Base-by-base conservation (phyloP, 1,140 invertebrate species). In the Sogatella furcifera region DNA sequence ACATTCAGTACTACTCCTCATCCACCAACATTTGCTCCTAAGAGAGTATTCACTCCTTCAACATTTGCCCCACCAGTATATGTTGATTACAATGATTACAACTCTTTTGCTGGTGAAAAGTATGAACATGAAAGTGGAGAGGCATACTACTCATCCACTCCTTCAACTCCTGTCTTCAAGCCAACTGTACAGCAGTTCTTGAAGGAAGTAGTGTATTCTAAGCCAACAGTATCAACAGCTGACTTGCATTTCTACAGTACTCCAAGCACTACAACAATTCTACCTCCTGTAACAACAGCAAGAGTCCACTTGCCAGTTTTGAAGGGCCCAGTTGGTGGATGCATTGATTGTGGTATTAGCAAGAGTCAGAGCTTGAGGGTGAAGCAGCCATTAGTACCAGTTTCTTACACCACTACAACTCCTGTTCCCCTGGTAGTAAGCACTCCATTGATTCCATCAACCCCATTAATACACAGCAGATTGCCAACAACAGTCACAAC, bases 391-490 rank as follows among this genome's bases (percentile, higher is more conserved):
- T 61, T 5, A 58, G 59, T 19, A 54, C 60, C 5, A 59, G 57
- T 56, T 58, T 62, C 41, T 62, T 59, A 55, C 62, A 66, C 55
- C 62, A 62, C 63, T 17, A 24, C 44, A 8, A 62, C 44, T 41
- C 57, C 61, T 11, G 22, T 62, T 11, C 60, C 59, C 38, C 60
- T 59, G 5, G 52, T 57, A 19, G 64, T 61, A 11, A 38, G 21
- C 41, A 44, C 59, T 8, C 58, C 21, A 46, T 66, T 14, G 55
- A 65, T 44, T 53, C 28, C 63, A 0, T 46, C 63, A 5, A 59
- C 65, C 9, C 64, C 63, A n/a, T 59, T 62, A 13, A 52, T 60
- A 14, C 61, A 64, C 56, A 55, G 57, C 13, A 65, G 64, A 42
- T 60, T 62, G 19, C 60, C 61, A 10, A 52, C 52, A 44, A 55